phyloP scores from a whole-genome alignment of 2,888 invertebrate species.

The Lepidochrysops patricia region DNA sequence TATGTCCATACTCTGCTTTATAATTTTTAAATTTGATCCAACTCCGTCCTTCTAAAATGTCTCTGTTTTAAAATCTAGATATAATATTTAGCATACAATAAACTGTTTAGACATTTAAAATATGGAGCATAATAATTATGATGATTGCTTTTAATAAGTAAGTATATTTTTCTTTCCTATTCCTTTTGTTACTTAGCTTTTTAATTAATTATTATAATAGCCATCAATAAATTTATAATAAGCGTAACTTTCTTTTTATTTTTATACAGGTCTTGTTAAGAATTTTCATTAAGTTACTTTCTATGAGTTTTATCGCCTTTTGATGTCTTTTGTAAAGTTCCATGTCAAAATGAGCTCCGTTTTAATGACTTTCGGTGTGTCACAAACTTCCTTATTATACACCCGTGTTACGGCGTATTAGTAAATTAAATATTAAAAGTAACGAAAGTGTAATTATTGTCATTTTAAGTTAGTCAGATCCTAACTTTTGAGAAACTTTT shows the following conservation, averaged over 20 bases:
- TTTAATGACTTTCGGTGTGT: neutral
- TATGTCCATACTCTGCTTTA: too few species aligned
- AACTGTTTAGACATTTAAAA: too few species aligned
- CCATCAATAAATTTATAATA: neutral
- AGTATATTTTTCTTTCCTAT: too few species aligned
- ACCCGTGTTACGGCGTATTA: neutral
- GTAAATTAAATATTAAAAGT: neutral
- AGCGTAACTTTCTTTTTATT: neutral
- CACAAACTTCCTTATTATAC: neutral
- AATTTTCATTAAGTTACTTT: neutral
- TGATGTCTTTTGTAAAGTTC: neutral
- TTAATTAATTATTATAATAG: too few species aligned
- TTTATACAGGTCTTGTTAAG: neutral
- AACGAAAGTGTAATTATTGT: neutral
- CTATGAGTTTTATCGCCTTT: neutral
- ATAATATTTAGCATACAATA: too few species aligned
- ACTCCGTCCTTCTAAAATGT: too few species aligned
- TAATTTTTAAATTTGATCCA: too few species aligned
- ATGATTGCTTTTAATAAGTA: too few species aligned
- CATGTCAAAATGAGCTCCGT: neutral
- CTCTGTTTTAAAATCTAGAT: too few species aligned
- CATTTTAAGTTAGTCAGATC: neutral
- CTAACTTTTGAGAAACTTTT: neutral
- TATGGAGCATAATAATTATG: too few species aligned
- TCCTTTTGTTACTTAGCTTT: too few species aligned